Evolutionary conservation across 2,113 vertebrate species (phyloP).

Genomic region (Leucoraja erinaceus): DNA sequence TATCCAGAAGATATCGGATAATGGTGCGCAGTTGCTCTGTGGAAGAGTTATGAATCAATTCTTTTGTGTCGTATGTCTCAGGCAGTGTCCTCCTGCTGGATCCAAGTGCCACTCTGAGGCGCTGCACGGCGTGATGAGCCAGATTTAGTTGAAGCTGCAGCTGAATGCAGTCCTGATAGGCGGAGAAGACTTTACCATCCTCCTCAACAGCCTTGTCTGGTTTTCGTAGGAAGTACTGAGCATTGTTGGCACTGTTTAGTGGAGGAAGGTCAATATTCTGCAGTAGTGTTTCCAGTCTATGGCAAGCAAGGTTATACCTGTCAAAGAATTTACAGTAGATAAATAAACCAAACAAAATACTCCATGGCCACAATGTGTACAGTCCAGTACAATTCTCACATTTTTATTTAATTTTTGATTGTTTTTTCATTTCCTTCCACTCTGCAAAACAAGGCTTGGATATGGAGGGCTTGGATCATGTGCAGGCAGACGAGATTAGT

Average conservation of each 20-base stretch:
- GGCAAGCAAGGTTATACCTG: slow-evolving; percentile 95
- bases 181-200: slow-evolving; percentile 92
- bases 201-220: slow-evolving; percentile 97
- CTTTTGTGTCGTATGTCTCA: slow-evolving; percentile 58
- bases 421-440: neutral
- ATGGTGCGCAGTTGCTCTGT: slow-evolving; percentile 94
- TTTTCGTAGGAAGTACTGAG: slow-evolving; percentile 93
- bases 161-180: slow-evolving; percentile 96
- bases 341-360: neutral
- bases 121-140: slow-evolving; percentile 90
- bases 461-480: too few relatives aligned
- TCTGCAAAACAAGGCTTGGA: neutral
- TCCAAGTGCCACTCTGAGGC: slow-evolving; percentile 84
- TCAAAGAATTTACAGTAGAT: slow-evolving; percentile 40
- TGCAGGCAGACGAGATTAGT: too few relatives aligned
- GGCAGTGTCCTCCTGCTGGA: slow-evolving; percentile 68
- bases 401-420: neutral
- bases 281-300: slow-evolving; percentile 88
- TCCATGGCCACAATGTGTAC: neutral
- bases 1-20: slow-evolving; percentile 92
- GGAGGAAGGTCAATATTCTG: slow-evolving; percentile 95
- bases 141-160: slow-evolving; percentile 94
- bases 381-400: neutral
- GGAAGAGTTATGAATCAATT: slow-evolving; percentile 83
- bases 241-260: slow-evolving; percentile 94